Conservation (phyloP, 2,797 vertebrate species). For the Halcyon chelicuti region DNA sequence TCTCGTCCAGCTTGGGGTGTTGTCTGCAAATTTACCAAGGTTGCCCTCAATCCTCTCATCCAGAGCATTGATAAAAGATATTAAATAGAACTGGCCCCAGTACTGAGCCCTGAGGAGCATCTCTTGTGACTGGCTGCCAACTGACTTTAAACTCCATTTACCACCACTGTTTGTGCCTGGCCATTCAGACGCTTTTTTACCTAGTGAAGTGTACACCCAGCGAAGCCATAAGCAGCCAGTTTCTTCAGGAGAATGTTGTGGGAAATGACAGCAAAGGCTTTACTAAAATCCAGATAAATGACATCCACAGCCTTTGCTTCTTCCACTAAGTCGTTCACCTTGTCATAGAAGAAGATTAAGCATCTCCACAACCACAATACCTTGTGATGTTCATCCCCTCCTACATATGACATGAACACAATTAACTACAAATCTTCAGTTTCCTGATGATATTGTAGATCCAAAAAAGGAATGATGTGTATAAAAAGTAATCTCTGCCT, state of each 20-base stretch:
- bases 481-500: background rate
- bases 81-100: background rate
- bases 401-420: background rate
- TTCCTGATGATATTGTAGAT: background rate
- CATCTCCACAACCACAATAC: background rate
- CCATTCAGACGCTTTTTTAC: too few species aligned
- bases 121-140: accelerated
- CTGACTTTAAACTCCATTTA: background rate
- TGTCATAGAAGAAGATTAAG: background rate
- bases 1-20: accelerated
- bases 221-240: background rate
- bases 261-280: background rate
- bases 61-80: background rate
- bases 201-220: accelerated
- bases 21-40: accelerated
- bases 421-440: background rate
- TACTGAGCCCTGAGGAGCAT: background rate
- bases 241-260: background rate
- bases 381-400: background rate
- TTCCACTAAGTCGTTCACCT: background rate
- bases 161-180: accelerated
- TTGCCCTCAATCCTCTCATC: accelerated
- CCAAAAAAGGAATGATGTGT: background rate
- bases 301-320: background rate
- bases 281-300: background rate